Conservation (phyloP, 2,113 vertebrate genomes). For the Halichoerus grypus region DNA sequence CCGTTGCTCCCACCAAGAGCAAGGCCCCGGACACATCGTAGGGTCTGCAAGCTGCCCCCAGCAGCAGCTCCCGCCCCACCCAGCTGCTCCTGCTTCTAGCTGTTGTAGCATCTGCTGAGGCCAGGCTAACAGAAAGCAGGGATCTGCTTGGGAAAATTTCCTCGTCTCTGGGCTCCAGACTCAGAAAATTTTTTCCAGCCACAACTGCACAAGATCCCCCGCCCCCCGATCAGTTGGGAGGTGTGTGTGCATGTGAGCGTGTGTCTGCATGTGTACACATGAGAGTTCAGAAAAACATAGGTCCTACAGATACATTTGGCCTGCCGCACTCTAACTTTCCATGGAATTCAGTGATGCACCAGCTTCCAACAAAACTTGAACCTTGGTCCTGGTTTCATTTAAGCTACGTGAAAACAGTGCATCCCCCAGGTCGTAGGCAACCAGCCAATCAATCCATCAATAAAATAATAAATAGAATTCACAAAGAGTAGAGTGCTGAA, state of each 20-base stretch:
- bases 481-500: not conserved
- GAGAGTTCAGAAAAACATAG: not conserved
- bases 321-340: not conserved
- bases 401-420: slow-evolving; percentile 4
- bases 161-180: not conserved
- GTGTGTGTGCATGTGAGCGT: not conserved
- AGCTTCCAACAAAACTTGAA: slow-evolving; percentile 19
- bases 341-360: slow-evolving; percentile 20
- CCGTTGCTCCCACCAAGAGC: slow-evolving; percentile 44
- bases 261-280: accelerated
- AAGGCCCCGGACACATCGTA: not conserved
- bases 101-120: slow-evolving; percentile 60
- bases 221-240: accelerated
- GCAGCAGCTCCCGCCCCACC: not conserved
- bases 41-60: slow-evolving; percentile 27
- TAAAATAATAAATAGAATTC: not conserved
- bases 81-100: slow-evolving; percentile 43
- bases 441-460: not conserved
- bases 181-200: not conserved
- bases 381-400: slow-evolving; percentile 15
- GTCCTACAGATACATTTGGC: not conserved
- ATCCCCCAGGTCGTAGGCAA: not conserved
- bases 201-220: not conserved
- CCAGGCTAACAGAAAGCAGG: not conserved
- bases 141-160: not conserved